Evolutionary conservation across 2,797 vertebrate genomes (phyloP), one percentile per base, ranked within the genome.

Genomic region (Psittacula echo): DNA sequence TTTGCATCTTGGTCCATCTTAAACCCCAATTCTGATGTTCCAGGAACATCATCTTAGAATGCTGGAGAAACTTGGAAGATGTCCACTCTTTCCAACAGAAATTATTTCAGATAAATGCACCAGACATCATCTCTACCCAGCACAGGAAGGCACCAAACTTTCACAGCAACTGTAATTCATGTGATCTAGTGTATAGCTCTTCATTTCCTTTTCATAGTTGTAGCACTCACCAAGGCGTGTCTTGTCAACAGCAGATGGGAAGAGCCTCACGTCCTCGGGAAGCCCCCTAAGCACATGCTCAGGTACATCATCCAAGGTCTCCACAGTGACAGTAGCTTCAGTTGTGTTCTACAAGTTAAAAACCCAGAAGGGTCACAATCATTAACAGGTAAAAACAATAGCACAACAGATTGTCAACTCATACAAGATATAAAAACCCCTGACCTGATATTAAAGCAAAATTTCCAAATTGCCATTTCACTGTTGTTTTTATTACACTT

Each of bases 261-360:
- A 96, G 45, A 99, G 98, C 92, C 96, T 98, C 95, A 99, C 98
- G 42, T 98, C 98, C 88, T 99, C 98, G 0, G 99, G 99, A 96
- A 99, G 98, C 71, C 98, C 98, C 84, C 97, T 98, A 75, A 98
- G 98, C 77, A 99, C 97, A 4, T 99, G 99, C 71, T 98, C 98
- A 56, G 99, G 99, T 37, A 99, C 98, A 82, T 98, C 98, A 41
- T 98, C 98, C 91, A 99, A 97, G 73, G 97, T 98, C 97, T 99
- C 99, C 37, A 98, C 97, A 39, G 91, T 14, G 30, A 89, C 96
- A 87, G 85, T 32, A 97, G 97, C 64, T 39, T 98, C 97, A 53
- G 82, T 42, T 73, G 95, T 27, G 95, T 42, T 97, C 98, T 98
- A 30, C 42, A 94, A 96, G 83, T 65, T 77, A 84, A 90, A 94